Evolutionary conservation across 2,888 invertebrate species (phyloP).

Genomic region (Plebejus anna): DNA sequence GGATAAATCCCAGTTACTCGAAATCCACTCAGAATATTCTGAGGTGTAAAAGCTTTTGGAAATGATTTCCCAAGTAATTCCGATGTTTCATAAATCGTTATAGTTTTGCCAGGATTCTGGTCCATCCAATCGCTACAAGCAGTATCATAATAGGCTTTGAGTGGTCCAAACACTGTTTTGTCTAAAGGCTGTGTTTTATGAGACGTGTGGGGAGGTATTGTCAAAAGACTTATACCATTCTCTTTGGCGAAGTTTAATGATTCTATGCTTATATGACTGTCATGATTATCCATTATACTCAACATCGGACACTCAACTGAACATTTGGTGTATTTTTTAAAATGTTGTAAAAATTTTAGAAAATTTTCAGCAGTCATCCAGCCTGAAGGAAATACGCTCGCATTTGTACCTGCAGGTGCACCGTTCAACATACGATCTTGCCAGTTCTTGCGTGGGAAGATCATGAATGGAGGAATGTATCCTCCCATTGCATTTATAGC

Average conservation of each 20-base stretch:
- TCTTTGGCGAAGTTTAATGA: slow-evolving; percentile 47
- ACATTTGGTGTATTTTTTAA: slow-evolving; percentile 39
- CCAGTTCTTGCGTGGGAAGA: slow-evolving; percentile 37
- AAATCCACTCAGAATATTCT: slow-evolving; percentile 46
- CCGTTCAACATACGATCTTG: slow-evolving; percentile 47
- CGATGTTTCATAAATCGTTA: slow-evolving; percentile 50
- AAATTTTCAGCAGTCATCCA: slow-evolving; percentile 48
- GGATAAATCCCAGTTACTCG: slow-evolving; percentile 45
- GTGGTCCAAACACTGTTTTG: slow-evolving; percentile 33
- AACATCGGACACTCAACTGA: too few relatives aligned
- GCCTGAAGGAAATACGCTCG: slow-evolving; percentile 42
- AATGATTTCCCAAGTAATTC: slow-evolving; percentile 42
- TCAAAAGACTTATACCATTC: slow-evolving; percentile 50
- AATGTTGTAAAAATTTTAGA: slow-evolving; percentile 45
- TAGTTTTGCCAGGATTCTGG: slow-evolving; percentile 45
- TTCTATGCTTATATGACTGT: slow-evolving; percentile 42
- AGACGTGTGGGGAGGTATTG: slow-evolving; percentile 48
- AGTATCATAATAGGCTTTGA: too few relatives aligned
- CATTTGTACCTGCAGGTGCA: slow-evolving; percentile 42
- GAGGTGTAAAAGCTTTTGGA: slow-evolving; percentile 37
- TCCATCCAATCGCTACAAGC: slow-evolving; percentile 44
- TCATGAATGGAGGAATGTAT: slow-evolving; percentile 51
- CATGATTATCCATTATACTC: slow-evolving; percentile 47
- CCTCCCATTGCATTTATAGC: slow-evolving; percentile 49
- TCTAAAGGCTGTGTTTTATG: slow-evolving; percentile 45